A percentile compares a stretch with the other conserved stretches of the same genome.
Evolutionary conservation across 2,888 invertebrate species (phyloP).

Genomic region (Zaprionus bogoriensis): DNA sequence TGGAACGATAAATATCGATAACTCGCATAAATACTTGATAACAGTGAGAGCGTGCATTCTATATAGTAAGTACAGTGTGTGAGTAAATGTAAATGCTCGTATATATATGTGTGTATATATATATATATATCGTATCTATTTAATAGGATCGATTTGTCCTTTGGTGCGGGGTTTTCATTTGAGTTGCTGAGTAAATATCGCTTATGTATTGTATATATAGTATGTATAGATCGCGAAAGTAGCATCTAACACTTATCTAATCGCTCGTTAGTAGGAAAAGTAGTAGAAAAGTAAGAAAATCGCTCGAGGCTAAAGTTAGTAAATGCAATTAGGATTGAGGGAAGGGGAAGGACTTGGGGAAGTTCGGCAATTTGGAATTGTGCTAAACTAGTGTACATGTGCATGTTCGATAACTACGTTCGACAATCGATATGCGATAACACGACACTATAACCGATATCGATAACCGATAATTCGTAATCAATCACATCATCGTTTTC

Average conservation of each 20-base stretch:
- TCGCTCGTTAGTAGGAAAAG: slow-evolving; percentile 19
- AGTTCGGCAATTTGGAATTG: background rate
- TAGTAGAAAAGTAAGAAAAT: slow-evolving; percentile 36
- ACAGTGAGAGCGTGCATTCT: slow-evolving; percentile 36
- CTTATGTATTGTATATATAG: background rate
- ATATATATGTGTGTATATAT: background rate
- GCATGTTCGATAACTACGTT: too few species aligned
- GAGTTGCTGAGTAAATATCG: slow-evolving; percentile 12
- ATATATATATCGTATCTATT: slow-evolving; percentile 35
- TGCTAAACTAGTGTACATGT: background rate
- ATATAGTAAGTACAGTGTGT: slow-evolving; percentile 7
- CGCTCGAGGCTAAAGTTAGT: slow-evolving; percentile 10
- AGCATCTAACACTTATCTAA: background rate
- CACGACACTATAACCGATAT: background rate
- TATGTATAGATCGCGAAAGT: background rate
- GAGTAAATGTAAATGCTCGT: background rate
- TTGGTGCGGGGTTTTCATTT: slow-evolving; percentile 57
- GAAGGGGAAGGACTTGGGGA: background rate
- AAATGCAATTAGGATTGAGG: slow-evolving; percentile 35
- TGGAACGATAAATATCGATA: slow-evolving; percentile 23
- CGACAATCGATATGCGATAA: background rate
- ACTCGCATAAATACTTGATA: slow-evolving; percentile 29
- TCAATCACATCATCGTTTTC: too few species aligned
- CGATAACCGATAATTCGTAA: background rate
- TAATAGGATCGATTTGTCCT: slow-evolving; percentile 58